Percentiles rank a stretch among this genome's conserved stretches.
Evolutionary conservation across 2,888 invertebrate genomes (phyloP).

Genomic region (Digitonthophagus gazella): DNA sequence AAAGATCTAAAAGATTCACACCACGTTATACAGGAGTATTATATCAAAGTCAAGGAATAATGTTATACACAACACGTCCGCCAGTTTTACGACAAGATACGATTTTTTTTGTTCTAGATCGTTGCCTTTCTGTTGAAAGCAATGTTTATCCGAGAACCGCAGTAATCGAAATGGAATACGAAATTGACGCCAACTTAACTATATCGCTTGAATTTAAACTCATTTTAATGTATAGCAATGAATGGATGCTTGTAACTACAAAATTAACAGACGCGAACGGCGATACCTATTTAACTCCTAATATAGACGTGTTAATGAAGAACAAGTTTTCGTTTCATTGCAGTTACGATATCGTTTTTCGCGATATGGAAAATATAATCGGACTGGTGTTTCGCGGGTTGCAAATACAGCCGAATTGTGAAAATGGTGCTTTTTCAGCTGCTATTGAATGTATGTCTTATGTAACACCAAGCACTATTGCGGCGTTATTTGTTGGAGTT

Average conservation of each 20-base stretch:
- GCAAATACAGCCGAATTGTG: slow-evolving; percentile 53
- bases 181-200: not conserved
- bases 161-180: not conserved
- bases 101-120: not conserved
- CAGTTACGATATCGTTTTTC: slow-evolving; percentile 44
- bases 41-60: not conserved
- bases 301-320: slow-evolving; percentile 37
- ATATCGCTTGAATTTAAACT: not conserved
- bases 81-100: not conserved
- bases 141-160: not conserved
- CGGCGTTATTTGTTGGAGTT: slow-evolving; percentile 64
- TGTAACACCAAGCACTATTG: slow-evolving; percentile 53
- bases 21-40: not conserved
- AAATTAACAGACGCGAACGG: slow-evolving; percentile 3
- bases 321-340: slow-evolving; percentile 54
- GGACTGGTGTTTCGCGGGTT: slow-evolving; percentile 45
- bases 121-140: not conserved
- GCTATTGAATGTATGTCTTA: slow-evolving; percentile 73
- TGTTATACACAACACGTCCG: not conserved
- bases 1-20: slow-evolving; percentile 3
- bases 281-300: slow-evolving; percentile 17
- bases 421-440: slow-evolving; percentile 52
- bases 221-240: not conserved
- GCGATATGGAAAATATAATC: slow-evolving; percentile 39
- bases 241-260: not conserved